phyloP scores from a whole-genome alignment of 2,113 vertebrate genomes.

The Dipodomys stephensi region DNA sequence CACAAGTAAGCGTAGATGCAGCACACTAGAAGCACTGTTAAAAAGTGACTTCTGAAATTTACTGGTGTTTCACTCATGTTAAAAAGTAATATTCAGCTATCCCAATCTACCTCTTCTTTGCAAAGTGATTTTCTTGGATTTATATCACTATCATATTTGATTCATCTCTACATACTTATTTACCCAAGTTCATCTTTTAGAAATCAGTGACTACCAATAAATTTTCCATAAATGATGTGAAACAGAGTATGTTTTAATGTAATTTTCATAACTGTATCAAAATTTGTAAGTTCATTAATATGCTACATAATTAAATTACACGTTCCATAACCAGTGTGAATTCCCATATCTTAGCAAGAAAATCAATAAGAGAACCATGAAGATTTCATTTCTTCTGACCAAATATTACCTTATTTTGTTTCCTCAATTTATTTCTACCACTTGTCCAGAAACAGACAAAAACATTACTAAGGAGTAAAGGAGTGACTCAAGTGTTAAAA shows the following conservation, averaged over 20 bases:
- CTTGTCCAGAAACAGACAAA: neutral
- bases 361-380: neutral
- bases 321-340: too few species aligned
- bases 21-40: neutral
- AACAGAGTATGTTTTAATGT: constrained; percentile 24
- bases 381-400: constrained; percentile 18
- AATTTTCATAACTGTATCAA: constrained; percentile 9
- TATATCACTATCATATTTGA: constrained; percentile 15
- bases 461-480: too few species aligned
- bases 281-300: neutral
- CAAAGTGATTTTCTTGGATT: constrained; percentile 43
- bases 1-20: neutral
- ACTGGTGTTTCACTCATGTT: neutral
- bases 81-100: neutral
- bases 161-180: neutral
- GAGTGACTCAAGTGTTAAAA: too few species aligned
- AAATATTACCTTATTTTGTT: constrained; percentile 30
- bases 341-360: neutral
- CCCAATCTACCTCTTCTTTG: neutral
- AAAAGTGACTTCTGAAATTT: neutral
- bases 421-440: constrained; percentile 9
- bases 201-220: neutral
- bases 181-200: neutral
- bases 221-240: neutral
- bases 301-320: neutral